These are phyloP conservation scores for Latrodectus elegans DNA, from an alignment of 2,888 invertebrate species.

Conservation along the genomic window DNA sequence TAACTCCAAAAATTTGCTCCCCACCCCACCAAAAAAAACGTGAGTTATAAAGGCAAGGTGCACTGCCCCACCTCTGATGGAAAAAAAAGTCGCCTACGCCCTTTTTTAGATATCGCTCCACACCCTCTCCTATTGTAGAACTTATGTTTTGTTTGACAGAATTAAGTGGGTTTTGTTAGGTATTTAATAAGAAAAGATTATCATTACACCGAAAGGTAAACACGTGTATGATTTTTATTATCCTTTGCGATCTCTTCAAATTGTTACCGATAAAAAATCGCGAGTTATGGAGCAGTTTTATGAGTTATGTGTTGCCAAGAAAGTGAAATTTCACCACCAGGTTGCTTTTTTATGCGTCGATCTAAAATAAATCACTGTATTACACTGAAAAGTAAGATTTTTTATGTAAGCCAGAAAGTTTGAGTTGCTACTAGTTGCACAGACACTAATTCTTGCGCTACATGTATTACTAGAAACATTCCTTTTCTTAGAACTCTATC, in stretches of 20 bases:
- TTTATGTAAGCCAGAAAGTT: too few species aligned
- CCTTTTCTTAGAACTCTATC: too few species aligned
- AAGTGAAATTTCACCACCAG: neutral
- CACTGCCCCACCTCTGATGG: neutral
- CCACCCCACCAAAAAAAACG: neutral
- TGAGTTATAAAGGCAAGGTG: neutral
- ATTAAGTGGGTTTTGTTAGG: slow-evolving; percentile 25
- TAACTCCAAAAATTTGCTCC: too few species aligned
- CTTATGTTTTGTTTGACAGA: slow-evolving; percentile 6
- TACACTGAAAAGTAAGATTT: too few species aligned
- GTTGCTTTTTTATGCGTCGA: neutral
- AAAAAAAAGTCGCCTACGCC: slow-evolving; percentile 21
- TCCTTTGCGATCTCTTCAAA: neutral
- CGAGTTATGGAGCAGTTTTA: neutral
- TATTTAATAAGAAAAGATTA: slow-evolving; percentile 31
- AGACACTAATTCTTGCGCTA: too few species aligned
- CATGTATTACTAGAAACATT: too few species aligned
- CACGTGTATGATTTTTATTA: slow-evolving; percentile 12
- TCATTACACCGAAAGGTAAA: slow-evolving; percentile 5
- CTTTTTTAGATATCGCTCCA: slow-evolving; percentile 2
- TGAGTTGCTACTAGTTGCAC: too few species aligned
- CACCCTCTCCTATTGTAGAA: slow-evolving; percentile 11
- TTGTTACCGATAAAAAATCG: neutral
- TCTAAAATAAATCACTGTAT: neutral
- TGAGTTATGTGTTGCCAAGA: neutral